Evolutionary conservation across 2,888 invertebrate species (phyloP).

Genomic region (Rutpela maculata): DNA sequence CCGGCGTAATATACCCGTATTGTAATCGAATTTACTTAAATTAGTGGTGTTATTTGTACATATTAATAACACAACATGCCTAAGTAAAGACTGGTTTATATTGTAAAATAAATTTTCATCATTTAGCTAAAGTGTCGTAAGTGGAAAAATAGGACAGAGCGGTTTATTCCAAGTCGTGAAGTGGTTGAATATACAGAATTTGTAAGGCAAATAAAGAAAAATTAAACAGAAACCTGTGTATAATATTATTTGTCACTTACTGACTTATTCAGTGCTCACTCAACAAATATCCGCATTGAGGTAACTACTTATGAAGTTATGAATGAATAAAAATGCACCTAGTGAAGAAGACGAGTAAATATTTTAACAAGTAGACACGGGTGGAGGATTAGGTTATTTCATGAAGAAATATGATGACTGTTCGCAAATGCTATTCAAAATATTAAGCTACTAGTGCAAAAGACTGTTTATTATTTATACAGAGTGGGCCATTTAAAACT

Average conservation of each 20-base stretch:
- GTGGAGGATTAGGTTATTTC: not conserved
- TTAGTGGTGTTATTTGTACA: not conserved
- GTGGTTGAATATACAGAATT: not conserved
- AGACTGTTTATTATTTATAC: no score
- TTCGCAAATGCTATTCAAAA: no score
- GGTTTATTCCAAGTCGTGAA: slow-evolving; percentile 1
- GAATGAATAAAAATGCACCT: slow-evolving; percentile 28
- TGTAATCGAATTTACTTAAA: no score
- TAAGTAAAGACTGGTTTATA: not conserved
- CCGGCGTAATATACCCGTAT: no score
- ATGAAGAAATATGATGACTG: no score
- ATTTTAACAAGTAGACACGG: slow-evolving; percentile 13
- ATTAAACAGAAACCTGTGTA: slow-evolving; percentile 18
- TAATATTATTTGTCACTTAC: slow-evolving; percentile 13
- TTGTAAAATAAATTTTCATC: not conserved
- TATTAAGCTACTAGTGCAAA: no score
- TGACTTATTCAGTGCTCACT: slow-evolving; percentile 14
- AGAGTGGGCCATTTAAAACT: no score
- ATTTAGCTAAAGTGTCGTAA: not conserved
- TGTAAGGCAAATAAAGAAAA: slow-evolving; percentile 7
- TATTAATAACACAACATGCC: not conserved
- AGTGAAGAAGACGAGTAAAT: slow-evolving; percentile 17
- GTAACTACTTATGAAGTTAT: slow-evolving; percentile 27
- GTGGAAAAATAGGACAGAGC: not conserved
- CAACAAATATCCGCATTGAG: slow-evolving; percentile 24